A percentile compares a stretch with the other conserved stretches of the same genome.
Evolutionary conservation across 2,888 invertebrate species (phyloP).

Genomic region (Microctonus brassicae): DNA sequence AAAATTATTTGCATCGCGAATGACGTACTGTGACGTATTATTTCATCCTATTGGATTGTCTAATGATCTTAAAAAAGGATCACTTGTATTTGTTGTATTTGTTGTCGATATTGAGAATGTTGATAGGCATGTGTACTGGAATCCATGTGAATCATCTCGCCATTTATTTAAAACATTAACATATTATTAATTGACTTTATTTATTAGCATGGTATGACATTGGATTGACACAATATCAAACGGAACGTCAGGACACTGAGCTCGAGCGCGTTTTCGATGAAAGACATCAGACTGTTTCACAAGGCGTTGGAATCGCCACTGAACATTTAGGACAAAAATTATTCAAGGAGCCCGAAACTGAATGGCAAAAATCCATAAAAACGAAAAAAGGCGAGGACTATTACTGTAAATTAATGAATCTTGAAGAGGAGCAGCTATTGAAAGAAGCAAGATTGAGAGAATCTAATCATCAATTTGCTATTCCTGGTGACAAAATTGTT

Average conservation of each 20-base stretch:
- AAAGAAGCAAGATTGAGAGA: constrained; percentile 86
- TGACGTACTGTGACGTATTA: constrained; percentile 64
- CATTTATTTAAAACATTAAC: constrained; percentile 19
- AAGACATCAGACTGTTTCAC: constrained; percentile 79
- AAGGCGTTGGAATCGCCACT: constrained; percentile 74
- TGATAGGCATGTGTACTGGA: constrained; percentile 49
- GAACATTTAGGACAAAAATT: constrained; percentile 75
- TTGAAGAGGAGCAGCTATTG: constrained; percentile 87
- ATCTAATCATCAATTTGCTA: constrained; percentile 84
- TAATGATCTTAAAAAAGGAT: constrained; percentile 16
- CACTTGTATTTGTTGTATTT: constrained; percentile 10
- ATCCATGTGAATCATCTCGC: constrained; percentile 36
- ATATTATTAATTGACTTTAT: constrained; percentile 35
- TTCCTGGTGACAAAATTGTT: constrained; percentile 86
- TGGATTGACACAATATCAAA: constrained; percentile 87
- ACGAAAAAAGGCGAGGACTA: constrained; percentile 87
- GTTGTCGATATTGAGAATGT: constrained; percentile 46
- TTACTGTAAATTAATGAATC: constrained; percentile 83
- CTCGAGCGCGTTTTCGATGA: constrained; percentile 91
- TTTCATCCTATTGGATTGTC: constrained; percentile 21
- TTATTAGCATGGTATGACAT: constrained; percentile 90
- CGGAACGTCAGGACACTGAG: constrained; percentile 85
- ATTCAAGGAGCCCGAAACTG: constrained; percentile 81
- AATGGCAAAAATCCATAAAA: constrained; percentile 88
- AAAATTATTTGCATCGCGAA: constrained; percentile 58